Evolutionary conservation across 2,888 invertebrate genomes (phyloP), one percentile per base, ranked within the genome.

Genomic region (Campoplex nolae): DNA sequence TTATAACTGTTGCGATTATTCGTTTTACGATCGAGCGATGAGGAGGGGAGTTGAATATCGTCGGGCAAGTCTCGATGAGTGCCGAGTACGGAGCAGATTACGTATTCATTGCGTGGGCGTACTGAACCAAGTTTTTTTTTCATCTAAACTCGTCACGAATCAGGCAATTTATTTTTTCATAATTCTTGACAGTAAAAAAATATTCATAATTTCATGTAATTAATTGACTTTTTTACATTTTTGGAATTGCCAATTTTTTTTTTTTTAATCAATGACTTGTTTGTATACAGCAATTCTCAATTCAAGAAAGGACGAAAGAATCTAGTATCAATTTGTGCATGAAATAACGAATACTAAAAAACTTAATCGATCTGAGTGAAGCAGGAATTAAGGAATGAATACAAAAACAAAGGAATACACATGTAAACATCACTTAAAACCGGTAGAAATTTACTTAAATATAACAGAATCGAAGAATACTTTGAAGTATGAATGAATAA

Each of bases 1-100:
- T 84, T 83, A 85, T 84, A 86, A 88, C 87, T 85, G 86, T 84
- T 83, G 89, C 85, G 88, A 88, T 88, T 88, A 89, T 89, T 82
- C 83, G 79, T 88, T 89, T 89, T 88, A 88, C 83, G 89, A 89
- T 81, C 85, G 76, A 75, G 76, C 73, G 54, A 67, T 28, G 45
- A 32, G 68, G 48, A 62, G 35, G 71, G 73, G 73, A 73, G 65
- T 54, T 51, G 67, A 79, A 84, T 78, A 74, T 32, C 56, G 62
- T 58, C 80, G 38, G 73, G 80, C 78, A 62, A 74, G n/a, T 67
- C 71, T 45, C 65, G 80, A 83, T 86, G 77, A 82, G 45, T 32
- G 74, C 62, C 51, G 32, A 62, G 75, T 58, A 75, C 75, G 74
- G 67, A 73, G 48, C 77, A 74, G 86, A 86, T 79, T 75, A 76